Conservation (phyloP, 2,888 invertebrate genomes). For the Cryptophagus acutangulus region DNA sequence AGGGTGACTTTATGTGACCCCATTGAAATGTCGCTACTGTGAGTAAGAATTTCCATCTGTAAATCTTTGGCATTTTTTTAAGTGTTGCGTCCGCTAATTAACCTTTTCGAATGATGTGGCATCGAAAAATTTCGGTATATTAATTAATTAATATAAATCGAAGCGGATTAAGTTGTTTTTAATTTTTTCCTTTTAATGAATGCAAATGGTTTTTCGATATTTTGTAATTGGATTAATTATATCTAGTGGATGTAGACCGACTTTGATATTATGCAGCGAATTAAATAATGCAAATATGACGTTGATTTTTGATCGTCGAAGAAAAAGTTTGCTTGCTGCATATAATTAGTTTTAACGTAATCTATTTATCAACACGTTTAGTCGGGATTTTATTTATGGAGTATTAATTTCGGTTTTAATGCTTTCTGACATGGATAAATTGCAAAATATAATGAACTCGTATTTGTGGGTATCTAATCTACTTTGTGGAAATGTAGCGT, state of each 20-base stretch:
- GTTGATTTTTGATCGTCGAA: conserved; percentile 1
- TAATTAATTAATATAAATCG: conserved; percentile 2
- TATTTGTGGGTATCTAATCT: too few species aligned
- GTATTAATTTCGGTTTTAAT: too few species aligned
- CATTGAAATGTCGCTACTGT: too few species aligned
- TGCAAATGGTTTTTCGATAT: conserved; percentile 8
- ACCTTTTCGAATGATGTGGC: background rate
- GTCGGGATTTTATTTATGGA: background rate
- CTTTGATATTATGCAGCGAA: conserved; percentile 5
- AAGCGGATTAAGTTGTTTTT: conserved; percentile 5
- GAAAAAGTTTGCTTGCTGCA: background rate
- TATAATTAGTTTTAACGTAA: too few species aligned
- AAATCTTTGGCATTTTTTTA: too few species aligned
- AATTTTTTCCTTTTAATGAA: background rate
- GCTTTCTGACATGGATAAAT: too few species aligned
- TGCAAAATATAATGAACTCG: too few species aligned
- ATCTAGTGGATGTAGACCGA: background rate
- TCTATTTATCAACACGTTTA: conserved; percentile 6
- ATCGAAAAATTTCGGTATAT: conserved; percentile 1
- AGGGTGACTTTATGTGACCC: too few species aligned
- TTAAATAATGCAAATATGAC: conserved; percentile 5
- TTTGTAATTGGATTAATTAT: conserved; percentile 7
- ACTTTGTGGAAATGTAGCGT: too few species aligned
- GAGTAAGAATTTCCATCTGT: too few species aligned
- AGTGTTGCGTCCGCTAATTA: conserved; percentile 5